Conservation (phyloP, 1,140 invertebrate genomes). For the Harpegnathos saltator region DNA sequence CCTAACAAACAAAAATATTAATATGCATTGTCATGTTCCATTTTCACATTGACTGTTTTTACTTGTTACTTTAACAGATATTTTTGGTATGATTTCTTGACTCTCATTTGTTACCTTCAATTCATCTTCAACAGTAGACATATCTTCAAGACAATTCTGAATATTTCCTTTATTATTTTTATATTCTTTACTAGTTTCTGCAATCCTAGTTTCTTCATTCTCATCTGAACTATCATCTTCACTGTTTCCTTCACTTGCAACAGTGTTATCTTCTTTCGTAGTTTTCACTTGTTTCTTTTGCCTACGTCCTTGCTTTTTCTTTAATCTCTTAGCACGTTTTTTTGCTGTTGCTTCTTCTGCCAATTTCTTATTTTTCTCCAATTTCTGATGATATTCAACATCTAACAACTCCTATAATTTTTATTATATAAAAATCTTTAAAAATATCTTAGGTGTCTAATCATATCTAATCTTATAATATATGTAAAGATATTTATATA, state of each 20-base stretch:
- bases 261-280: not conserved
- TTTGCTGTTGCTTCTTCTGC: constrained; percentile 94
- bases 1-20: not conserved
- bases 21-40: constrained; percentile 6
- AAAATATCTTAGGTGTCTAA: too few species aligned
- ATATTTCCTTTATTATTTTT: constrained; percentile 64
- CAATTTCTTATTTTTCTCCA: constrained; percentile 92
- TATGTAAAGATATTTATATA: not conserved
- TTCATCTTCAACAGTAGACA: constrained; percentile 15
- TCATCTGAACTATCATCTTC: constrained; percentile 44
- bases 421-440: not conserved
- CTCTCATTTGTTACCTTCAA: constrained; percentile 7
- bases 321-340: constrained; percentile 93
- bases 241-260: constrained; percentile 70
- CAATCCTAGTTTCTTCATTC: constrained; percentile 15
- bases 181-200: constrained; percentile 7
- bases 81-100: not conserved
- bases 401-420: constrained; percentile 91
- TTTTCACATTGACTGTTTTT: constrained; percentile 22
- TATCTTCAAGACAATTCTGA: not conserved
- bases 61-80: not conserved
- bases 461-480: too few species aligned
- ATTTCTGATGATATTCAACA: constrained; percentile 92
- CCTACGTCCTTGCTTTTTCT: constrained; percentile 90
- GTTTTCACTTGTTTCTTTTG: constrained; percentile 86